phyloP scores from a whole-genome alignment of 2,888 invertebrate species.

The Chalcis sispes region DNA sequence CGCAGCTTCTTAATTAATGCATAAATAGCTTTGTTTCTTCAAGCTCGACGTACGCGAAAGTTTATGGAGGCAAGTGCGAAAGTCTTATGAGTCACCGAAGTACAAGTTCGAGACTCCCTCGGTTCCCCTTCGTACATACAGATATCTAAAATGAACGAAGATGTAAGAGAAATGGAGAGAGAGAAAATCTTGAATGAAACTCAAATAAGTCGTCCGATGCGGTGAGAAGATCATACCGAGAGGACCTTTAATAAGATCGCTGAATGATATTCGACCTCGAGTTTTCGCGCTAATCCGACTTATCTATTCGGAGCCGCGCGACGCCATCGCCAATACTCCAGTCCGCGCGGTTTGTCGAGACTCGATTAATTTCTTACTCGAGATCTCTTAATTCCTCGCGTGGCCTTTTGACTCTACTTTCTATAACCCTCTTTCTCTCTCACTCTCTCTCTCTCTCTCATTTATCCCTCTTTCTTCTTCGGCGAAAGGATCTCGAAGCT shows the following conservation, averaged over 20 bases:
- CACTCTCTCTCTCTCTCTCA: background rate
- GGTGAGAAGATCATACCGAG: too few species aligned
- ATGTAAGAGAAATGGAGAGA: background rate
- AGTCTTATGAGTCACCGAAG: conserved; percentile 1
- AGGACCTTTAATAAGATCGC: conserved; percentile 70
- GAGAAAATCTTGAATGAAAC: conserved; percentile 56
- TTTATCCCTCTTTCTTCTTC: background rate
- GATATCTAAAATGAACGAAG: background rate
- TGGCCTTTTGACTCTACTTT: conserved; percentile 21
- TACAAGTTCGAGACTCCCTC: too few species aligned
- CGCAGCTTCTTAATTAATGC: conserved; percentile 63
- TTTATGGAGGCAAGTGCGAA: conserved; percentile 25
- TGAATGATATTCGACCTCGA: conserved; percentile 64
- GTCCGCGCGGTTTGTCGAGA: conserved; percentile 62
- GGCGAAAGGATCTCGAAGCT: background rate
- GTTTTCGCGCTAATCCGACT: conserved; percentile 63
- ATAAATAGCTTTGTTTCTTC: conserved; percentile 50
- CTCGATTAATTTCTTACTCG: conserved; percentile 66
- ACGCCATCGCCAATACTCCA: conserved; percentile 19
- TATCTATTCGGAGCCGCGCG: conserved; percentile 57
- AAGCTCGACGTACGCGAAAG: conserved; percentile 53
- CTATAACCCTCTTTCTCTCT: background rate
- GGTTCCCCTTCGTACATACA: too few species aligned
- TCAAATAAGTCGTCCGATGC: conserved; percentile 69
- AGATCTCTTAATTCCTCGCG: conserved; percentile 17